Evolutionary conservation across 2,888 invertebrate genomes (phyloP), one percentile per base, ranked within the genome.

Genomic region (Conops quadrifasciatus): DNA sequence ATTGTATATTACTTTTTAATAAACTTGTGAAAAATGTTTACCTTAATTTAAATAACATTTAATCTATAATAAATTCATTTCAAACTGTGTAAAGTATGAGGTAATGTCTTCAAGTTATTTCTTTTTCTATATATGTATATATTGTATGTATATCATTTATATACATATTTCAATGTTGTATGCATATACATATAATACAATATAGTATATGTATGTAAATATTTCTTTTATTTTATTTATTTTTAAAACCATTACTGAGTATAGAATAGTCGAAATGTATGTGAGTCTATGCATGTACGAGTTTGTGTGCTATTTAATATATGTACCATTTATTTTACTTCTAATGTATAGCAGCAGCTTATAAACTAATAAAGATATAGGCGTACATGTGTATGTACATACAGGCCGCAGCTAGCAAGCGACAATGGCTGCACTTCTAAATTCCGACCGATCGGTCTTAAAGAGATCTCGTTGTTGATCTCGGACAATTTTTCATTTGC

Each of bases 81-180:
- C n/a, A 60, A 62, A 62, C 24, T 60, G 49, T 68, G 51, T 80
- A 81, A 80, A 80, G 77, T 81, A 81, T 80, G 80, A 80, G 80
- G 81, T 81, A 80, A 81, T 80, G 82, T 76, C 76, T 81, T 80
- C 77, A 81, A 79, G 77, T 77, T 76, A 77, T 80, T 78, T 79
- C 81, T 76, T 64, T 58, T 36, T 36, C 36, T 67, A 64, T 66
- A 30, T 59, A 28, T 59, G 30, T 43, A 45, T 67, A 21, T 53
- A 21, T 21, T 67, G 19, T 53, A 2, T 47, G 58, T 68, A 70
- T 47, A 45, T 28, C 28, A 47, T 24, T 60, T 13, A 45, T 67
- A 15, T 47, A 45, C 15, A 58, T 43, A 28, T 56, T 16, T 24
- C 1, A 21, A 30, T 63, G 15, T 2, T 36, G 21, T 47, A 45